Evolutionary conservation across 2,888 invertebrate species (phyloP), one percentile per base, ranked within the genome.

Genomic region (Merodon equestris): DNA sequence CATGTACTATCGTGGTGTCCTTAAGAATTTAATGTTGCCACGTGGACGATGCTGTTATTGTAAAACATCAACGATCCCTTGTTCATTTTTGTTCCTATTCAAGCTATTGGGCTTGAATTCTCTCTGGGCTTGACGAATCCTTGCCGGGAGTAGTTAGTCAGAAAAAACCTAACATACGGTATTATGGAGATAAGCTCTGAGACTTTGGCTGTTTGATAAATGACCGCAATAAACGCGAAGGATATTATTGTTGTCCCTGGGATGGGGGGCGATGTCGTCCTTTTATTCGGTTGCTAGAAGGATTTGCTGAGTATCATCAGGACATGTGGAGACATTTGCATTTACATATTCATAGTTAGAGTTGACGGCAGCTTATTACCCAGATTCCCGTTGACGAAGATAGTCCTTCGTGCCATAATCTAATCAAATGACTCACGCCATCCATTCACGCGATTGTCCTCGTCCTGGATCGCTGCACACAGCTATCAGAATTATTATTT

Each of bases 221-320:
- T 79, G 79, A 74, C 79, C 79, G 64, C 79, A 79, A 79, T 79
- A 79, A 79, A 79, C 79, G 79, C 79, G 74, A 74, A 40, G 48
- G 68, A 56, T 64, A 68, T 79, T 74, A 77, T 77, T 73, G 48
- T 7, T 27, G 27, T 27, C 27, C 3, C 27, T 7, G 7, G 27
- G 7, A 27, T n/a, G 27, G 27, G 27, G 27, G 27, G 27, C 7
- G 27, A 7, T 27, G 7, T n/a, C n/a, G n/a, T n/a, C n/a, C n/a
- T n/a, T 42, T 56, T 42, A 13, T 12, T 27, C 10, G 36, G 14
- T 14, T 53, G 51, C 34, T 42, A 45, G 14, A 7, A 14, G 48
- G 54, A 50, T 57, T 57, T 67, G 40, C 56, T 14, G 40, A 48
- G 48, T 38, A 47, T 50, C 40, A 27, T 27, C 40, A 48, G 27